phyloP scores from a whole-genome alignment of 2,113 vertebrate genomes.

The Protomyctophum bolini region DNA sequence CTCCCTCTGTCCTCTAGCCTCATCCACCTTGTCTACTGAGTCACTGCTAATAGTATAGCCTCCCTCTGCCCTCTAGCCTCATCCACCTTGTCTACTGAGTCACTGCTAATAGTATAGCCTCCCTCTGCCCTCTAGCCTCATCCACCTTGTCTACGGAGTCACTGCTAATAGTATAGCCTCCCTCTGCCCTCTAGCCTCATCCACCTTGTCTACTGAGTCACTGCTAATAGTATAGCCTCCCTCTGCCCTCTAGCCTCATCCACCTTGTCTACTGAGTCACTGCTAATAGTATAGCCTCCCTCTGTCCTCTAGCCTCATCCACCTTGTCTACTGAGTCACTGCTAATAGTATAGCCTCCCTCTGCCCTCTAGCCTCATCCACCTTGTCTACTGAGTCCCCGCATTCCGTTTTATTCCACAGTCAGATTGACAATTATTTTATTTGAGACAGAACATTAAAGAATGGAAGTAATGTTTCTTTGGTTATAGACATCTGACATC shows the following conservation, averaged over 20 bases:
- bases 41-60: slow-evolving; percentile 24
- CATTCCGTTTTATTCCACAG: too few relatives aligned
- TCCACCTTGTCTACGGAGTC: background rate
- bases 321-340: background rate
- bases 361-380: too few relatives aligned
- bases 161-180: slow-evolving; percentile 25
- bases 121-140: too few relatives aligned
- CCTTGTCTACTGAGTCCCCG: background rate
- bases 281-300: slow-evolving; percentile 27
- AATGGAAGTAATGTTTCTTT: too few relatives aligned
- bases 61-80: too few relatives aligned
- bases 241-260: too few relatives aligned
- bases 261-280: background rate
- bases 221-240: slow-evolving; percentile 26
- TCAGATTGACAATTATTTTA: too few relatives aligned
- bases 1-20: too few relatives aligned
- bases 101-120: slow-evolving; percentile 24
- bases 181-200: too few relatives aligned
- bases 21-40: background rate
- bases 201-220: background rate
- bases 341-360: slow-evolving; percentile 26
- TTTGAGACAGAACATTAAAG: too few relatives aligned
- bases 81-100: background rate
- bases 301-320: too few relatives aligned
- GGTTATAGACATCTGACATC: too few relatives aligned